Conservation (phyloP, 2,797 vertebrate genomes). For the Amblyopsis hoosieri region DNA sequence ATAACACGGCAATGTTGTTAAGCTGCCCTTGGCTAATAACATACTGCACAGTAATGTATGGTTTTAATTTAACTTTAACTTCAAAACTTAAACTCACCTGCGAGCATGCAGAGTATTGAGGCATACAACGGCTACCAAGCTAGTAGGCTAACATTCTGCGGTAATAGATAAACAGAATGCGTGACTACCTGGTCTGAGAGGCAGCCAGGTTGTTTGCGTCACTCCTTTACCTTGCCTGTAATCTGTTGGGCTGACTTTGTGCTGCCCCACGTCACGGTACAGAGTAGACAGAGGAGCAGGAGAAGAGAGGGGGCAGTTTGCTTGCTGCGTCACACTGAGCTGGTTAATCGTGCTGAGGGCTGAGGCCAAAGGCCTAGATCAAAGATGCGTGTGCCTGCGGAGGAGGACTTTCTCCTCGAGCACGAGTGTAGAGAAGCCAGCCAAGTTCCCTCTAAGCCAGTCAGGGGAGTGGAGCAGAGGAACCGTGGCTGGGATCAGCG, state of each 20-base stretch:
- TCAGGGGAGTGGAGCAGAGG: slow-evolving; percentile 42
- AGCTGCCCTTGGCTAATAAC: slow-evolving; percentile 53
- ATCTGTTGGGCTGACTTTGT: too few relatives aligned
- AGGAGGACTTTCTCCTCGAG: slow-evolving; percentile 30
- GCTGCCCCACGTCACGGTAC: not conserved
- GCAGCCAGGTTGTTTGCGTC: too few relatives aligned
- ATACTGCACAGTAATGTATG: slow-evolving; percentile 9
- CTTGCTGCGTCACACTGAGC: slow-evolving; percentile 77
- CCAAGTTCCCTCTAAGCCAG: slow-evolving; percentile 88
- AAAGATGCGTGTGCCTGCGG: slow-evolving; percentile 66
- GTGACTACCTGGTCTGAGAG: too few relatives aligned
- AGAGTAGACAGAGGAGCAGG: slow-evolving; percentile 11
- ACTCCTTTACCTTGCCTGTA: not conserved
- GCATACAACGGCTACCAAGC: too few relatives aligned
- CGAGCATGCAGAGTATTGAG: too few relatives aligned
- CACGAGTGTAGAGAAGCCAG: slow-evolving; percentile 80
- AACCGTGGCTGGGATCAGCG: slow-evolving; percentile 35
- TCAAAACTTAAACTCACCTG: too few relatives aligned
- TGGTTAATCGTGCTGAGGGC: slow-evolving; percentile 67
- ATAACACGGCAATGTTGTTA: slow-evolving; percentile 53
- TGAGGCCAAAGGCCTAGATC: slow-evolving; percentile 79
- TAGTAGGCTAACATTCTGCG: too few relatives aligned
- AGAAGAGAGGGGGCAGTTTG: slow-evolving; percentile 42
- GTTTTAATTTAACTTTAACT: too few relatives aligned
- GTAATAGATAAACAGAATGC: too few relatives aligned